Percentiles rank a stretch among this genome's conserved stretches.
Conservation (phyloP, 2,888 invertebrate genomes). For the Apamea anceps region DNA sequence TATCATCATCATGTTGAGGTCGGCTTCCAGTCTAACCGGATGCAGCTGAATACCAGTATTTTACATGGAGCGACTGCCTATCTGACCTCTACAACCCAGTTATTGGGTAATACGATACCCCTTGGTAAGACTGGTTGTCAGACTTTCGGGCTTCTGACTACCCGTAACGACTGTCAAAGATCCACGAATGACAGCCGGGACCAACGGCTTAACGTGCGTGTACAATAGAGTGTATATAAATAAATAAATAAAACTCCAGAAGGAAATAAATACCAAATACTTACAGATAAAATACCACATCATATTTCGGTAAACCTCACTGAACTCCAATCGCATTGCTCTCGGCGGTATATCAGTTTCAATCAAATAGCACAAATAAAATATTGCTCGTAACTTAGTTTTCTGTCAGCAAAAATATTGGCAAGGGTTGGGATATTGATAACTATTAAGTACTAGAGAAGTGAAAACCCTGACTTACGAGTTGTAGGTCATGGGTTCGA, state of each 20-base stretch:
- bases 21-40: no score
- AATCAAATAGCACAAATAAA: slow-evolving; percentile 44
- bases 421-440: not conserved
- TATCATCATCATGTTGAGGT: no score
- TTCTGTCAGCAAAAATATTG: slow-evolving; percentile 38
- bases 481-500: not conserved
- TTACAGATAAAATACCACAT: slow-evolving; percentile 11
- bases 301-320: slow-evolving; percentile 9
- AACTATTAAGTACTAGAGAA: not conserved
- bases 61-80: no score
- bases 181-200: no score
- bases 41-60: no score
- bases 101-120: no score
- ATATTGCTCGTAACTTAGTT: slow-evolving; percentile 32
- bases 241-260: not conserved
- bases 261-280: slow-evolving; percentile 9
- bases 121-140: no score
- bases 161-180: no score
- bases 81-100: no score
- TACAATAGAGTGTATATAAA: no score
- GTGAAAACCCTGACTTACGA: not conserved
- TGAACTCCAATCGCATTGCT: slow-evolving; percentile 43
- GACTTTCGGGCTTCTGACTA: no score
- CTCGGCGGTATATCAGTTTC: slow-evolving; percentile 29
- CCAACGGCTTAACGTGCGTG: no score